These are phyloP conservation scores for Athripsodes cinereus DNA, from an alignment of 2,888 invertebrate genomes.

Conservation along the genomic window DNA sequence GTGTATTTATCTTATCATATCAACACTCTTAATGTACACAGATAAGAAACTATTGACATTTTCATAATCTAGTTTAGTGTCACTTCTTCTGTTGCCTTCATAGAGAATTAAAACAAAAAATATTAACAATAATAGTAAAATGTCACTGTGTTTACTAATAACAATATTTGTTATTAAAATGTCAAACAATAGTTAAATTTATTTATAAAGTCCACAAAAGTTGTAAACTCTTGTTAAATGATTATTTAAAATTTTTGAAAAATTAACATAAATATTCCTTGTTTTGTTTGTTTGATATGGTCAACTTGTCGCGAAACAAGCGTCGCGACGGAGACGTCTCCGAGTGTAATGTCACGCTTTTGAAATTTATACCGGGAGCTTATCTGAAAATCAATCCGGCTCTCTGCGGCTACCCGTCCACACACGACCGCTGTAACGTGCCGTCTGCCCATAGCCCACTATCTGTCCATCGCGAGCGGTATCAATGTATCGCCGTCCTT, in stretches of 20 bases:
- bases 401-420: conserved; percentile 50
- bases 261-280: background rate
- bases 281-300: background rate
- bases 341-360: background rate
- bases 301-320: background rate
- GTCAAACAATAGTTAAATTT: too few species aligned
- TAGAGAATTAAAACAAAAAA: too few species aligned
- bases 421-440: conserved; percentile 54
- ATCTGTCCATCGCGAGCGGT: conserved; percentile 37
- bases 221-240: too few species aligned
- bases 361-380: conserved; percentile 7
- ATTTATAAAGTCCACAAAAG: too few species aligned
- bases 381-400: conserved; percentile 29
- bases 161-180: too few species aligned
- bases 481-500: conserved; percentile 11
- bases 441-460: conserved; percentile 47
- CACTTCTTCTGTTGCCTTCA: background rate
- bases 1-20: background rate
- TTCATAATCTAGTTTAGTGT: background rate
- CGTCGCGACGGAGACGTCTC: conserved; percentile 5
- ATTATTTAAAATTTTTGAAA: too few species aligned
- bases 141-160: too few species aligned
- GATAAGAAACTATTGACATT: background rate
- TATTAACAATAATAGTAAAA: too few species aligned
- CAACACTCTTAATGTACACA: background rate